These are phyloP conservation scores for Hypocryptadius cinnamomeus DNA, from an alignment of 2,113 vertebrate species.

Conservation along the genomic window DNA sequence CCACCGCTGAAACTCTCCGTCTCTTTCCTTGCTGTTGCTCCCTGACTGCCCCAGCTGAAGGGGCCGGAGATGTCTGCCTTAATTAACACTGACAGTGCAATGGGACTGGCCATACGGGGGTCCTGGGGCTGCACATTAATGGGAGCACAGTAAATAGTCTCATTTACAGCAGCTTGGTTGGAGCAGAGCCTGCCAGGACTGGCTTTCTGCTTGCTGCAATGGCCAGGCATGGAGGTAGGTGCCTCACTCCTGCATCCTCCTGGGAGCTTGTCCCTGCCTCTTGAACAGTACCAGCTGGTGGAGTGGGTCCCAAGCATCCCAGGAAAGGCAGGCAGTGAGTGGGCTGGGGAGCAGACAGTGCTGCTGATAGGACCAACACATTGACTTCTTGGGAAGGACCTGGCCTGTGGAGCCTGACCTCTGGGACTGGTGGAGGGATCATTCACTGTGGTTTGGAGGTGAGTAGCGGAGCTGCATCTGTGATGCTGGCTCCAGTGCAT, in stretches of 20 bases:
- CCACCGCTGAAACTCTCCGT: background rate
- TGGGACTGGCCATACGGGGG: background rate
- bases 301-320: accelerated
- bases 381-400: accelerated
- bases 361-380: too few relatives aligned
- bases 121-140: background rate
- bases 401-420: background rate
- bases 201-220: background rate
- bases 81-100: conserved; percentile 24
- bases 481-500: background rate
- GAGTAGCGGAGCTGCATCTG: background rate
- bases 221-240: background rate
- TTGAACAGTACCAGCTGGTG: background rate
- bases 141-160: background rate
- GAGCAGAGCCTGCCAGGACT: background rate
- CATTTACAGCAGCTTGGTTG: background rate
- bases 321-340: background rate
- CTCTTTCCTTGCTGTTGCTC: background rate
- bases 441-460: background rate
- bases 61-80: background rate
- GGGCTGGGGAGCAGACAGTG: background rate
- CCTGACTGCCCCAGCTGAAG: background rate
- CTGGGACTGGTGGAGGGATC: background rate
- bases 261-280: background rate
- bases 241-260: background rate